These are phyloP conservation scores for Leptoteleia sp. DNA, from an alignment of 1,140 invertebrate species.

Conservation along the genomic window DNA sequence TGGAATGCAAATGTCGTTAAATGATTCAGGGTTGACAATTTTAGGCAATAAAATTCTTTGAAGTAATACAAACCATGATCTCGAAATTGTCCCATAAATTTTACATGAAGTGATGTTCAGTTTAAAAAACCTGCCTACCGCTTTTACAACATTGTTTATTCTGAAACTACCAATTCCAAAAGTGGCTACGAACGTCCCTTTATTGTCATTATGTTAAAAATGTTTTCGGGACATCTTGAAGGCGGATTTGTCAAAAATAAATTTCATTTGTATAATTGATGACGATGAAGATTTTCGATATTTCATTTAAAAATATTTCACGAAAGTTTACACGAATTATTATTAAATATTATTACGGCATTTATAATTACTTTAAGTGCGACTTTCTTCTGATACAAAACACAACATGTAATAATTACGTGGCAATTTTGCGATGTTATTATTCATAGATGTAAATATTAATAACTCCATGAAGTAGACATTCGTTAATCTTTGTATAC, in stretches of 20 bases:
- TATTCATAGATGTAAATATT: conserved; percentile 16
- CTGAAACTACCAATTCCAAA: conserved; percentile 59
- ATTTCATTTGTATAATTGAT: conserved; percentile 32
- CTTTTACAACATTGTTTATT: conserved; percentile 26
- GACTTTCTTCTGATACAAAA: conserved; percentile 17
- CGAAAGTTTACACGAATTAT: conserved; percentile 15
- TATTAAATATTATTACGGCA: conserved; percentile 8
- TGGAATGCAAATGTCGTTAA: conserved; percentile 25
- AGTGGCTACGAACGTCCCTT: conserved; percentile 44
- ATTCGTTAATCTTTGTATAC: too few species aligned
- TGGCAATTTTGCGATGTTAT: conserved; percentile 50
- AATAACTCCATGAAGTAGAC: too few species aligned
- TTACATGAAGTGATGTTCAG: conserved; percentile 48
- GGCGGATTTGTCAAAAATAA: conserved; percentile 53
- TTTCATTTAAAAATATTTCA: conserved; percentile 20
- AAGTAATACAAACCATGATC: conserved; percentile 17
- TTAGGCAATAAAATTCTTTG: conserved; percentile 38
- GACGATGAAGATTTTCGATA: conserved; percentile 9
- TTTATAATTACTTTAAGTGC: conserved; percentile 16
- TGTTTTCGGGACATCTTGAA: conserved; percentile 54
- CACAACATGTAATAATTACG: conserved; percentile 63
- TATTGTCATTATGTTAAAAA: conserved; percentile 64
- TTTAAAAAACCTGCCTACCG: conserved; percentile 12
- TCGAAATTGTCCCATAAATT: conserved; percentile 59
- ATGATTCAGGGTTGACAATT: conserved; percentile 22